These are phyloP conservation scores for Chloebia gouldiae DNA, from an alignment of 2,113 vertebrate genomes.

Conservation along the genomic window DNA sequence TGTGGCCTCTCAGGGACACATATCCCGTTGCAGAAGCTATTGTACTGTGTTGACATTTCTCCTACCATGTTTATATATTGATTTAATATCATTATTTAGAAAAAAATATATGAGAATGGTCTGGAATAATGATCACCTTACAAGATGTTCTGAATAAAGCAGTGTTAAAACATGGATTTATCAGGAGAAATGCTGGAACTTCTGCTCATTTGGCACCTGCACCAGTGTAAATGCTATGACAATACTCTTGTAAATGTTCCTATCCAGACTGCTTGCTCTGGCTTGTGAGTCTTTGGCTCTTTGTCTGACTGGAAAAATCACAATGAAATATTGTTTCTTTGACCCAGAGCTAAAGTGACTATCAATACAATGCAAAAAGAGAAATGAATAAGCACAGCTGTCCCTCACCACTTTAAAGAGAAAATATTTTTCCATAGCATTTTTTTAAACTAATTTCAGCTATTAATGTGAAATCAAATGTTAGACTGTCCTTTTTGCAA, in stretches of 20 bases:
- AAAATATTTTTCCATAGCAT: background rate
- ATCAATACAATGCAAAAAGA: background rate
- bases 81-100: background rate
- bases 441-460: background rate
- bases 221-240: background rate
- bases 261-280: background rate
- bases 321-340: background rate
- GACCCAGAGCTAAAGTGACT: background rate
- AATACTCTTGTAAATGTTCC: background rate
- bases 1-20: background rate
- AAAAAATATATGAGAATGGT: background rate
- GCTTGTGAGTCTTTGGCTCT: background rate
- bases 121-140: background rate
- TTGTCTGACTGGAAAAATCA: background rate
- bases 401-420: background rate
- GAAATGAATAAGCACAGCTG: background rate
- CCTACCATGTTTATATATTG: background rate
- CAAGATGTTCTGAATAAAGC: background rate
- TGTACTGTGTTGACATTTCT: background rate
- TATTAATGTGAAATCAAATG: background rate
- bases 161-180: background rate
- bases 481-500: background rate
- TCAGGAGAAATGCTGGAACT: background rate
- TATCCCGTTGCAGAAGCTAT: background rate
- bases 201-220: background rate